A percentile compares a stretch with the other conserved stretches of the same genome.
Evolutionary conservation across 64 coral and sea anemone species (phyloP).

Genomic region (Platygyra sinensis): DNA sequence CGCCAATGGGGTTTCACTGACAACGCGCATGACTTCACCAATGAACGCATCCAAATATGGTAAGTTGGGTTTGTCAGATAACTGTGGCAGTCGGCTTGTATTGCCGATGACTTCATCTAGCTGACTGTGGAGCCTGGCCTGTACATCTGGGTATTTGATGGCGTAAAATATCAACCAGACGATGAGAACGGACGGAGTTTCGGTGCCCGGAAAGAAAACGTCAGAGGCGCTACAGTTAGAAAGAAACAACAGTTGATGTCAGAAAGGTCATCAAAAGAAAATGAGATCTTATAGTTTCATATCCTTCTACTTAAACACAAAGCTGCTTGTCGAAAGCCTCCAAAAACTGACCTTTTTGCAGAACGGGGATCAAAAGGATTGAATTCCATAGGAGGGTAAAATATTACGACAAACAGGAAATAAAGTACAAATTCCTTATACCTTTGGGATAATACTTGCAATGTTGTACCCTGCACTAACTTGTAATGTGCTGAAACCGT

Average conservation of each 20-base stretch:
- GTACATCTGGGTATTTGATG: constrained; percentile 44
- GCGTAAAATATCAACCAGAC: constrained; percentile 50
- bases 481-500: too few relatives aligned
- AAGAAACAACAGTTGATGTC: neutral
- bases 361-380: too few relatives aligned
- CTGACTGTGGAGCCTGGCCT: constrained; percentile 57
- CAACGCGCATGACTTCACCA: constrained; percentile 58
- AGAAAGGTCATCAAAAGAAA: neutral
- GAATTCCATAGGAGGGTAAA: too few relatives aligned
- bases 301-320: too few relatives aligned
- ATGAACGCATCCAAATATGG: constrained; percentile 76
- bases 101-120: constrained; percentile 53
- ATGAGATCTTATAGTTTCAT: neutral
- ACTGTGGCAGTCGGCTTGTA: constrained; percentile 17
- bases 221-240: constrained; percentile 27
- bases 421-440: too few relatives aligned
- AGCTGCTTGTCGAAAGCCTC: too few relatives aligned
- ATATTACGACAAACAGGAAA: too few relatives aligned
- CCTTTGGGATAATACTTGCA: too few relatives aligned
- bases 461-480: too few relatives aligned
- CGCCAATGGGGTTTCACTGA: constrained; percentile 40
- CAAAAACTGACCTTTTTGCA: too few relatives aligned
- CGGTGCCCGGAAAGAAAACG: constrained; percentile 54
- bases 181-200: constrained; percentile 40
- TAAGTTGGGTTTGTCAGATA: constrained; percentile 49